Base-by-base conservation (phyloP, 2,888 invertebrate species). In the Ligdia adustata region DNA sequence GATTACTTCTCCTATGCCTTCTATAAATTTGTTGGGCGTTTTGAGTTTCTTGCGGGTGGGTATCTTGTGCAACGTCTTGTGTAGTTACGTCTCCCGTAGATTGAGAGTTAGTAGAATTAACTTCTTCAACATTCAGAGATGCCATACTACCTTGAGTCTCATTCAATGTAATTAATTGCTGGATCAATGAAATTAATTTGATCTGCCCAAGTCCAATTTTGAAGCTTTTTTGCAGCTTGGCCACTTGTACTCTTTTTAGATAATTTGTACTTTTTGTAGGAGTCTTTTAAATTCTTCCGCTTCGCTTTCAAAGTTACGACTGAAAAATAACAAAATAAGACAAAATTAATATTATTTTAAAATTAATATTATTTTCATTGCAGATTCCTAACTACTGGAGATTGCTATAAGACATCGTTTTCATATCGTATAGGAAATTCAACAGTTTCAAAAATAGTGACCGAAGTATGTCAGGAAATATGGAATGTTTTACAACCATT, bases 21-120 rank as follows among this genome's bases (percentile, higher is more conserved):
- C 50, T 48, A 42, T 51, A 47, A 38, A 55, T 55, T 51, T 51
- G 43, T 51, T 48, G 51, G 40, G 50, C 49, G 43, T 50, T 50
- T 51, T 51, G 47, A 24, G 55, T 51, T 55, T 37, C 32, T 44
- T 50, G 47, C 33, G 35, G 38, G 20, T 39, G 24, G 28, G 40
- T 26, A 40, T 54, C 54, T 54, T 50, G 54, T 50, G 35, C 37
- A 37, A 37, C 26, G 37, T 37, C 26, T 37, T 37, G 37, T 27
- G 37, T 44, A 51, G 50, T 54, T 34, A 27, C 43, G 33, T 34
- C 43, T 49, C 33, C 43, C 26, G 38, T 38, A 44, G 44, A 37
- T 44, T 44, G 29, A 34, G 32, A 41, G 44, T 40, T 45, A 44
- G 53, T 49, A 49, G 46, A 32, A 46, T 50, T 42, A 50, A 51